Conservation (phyloP, 2,797 vertebrate species). For the Coilia nasus region DNA sequence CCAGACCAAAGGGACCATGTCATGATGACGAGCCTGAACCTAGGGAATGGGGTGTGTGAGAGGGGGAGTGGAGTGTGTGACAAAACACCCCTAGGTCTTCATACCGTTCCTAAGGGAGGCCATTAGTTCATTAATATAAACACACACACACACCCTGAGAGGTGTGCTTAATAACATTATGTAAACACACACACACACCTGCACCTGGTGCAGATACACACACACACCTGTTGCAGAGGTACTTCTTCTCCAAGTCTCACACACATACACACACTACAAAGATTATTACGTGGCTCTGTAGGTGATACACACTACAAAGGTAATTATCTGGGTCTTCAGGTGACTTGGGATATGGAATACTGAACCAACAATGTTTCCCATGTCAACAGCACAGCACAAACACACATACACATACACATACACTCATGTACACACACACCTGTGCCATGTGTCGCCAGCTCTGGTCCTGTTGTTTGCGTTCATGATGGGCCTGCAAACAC, state of each 20-base stretch:
- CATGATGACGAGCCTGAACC: too few relatives aligned
- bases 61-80: background rate
- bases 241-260: background rate
- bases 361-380: background rate
- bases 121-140: background rate
- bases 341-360: too few relatives aligned
- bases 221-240: background rate
- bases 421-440: background rate
- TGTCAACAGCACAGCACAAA: background rate
- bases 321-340: too few relatives aligned
- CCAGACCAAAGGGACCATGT: too few relatives aligned
- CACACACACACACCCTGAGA: background rate
- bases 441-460: background rate
- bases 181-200: background rate
- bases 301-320: too few relatives aligned
- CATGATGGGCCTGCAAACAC: constrained; percentile 8
- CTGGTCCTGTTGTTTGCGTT: constrained; percentile 10
- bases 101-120: background rate
- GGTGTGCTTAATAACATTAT: too few relatives aligned
- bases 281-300: too few relatives aligned
- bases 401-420: background rate
- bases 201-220: background rate
- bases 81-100: background rate
- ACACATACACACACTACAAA: background rate
- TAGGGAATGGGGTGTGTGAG: too few relatives aligned